Conservation (phyloP, 2,888 invertebrate species). For the Neoitamus cyanurus region DNA sequence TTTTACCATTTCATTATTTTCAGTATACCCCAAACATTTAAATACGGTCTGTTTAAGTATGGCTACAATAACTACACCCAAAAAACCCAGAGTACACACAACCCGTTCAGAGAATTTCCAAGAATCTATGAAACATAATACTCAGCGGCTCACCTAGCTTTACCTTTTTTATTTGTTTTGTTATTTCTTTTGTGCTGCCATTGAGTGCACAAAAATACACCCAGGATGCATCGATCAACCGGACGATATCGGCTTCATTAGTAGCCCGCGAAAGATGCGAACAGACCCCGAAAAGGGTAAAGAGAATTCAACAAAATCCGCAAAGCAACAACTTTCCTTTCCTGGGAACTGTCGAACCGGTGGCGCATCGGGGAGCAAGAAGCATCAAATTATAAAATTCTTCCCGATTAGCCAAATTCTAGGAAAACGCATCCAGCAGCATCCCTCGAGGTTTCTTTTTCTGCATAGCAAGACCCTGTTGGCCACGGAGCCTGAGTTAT, state of each 20-base stretch:
- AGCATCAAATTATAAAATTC: constrained; percentile 52
- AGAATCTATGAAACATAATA: constrained; percentile 47
- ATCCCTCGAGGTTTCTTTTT: constrained; percentile 46
- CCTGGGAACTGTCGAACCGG: constrained; percentile 48
- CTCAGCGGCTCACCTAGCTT: background rate
- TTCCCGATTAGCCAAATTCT: constrained; percentile 63
- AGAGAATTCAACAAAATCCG: background rate
- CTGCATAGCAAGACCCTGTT: constrained; percentile 9
- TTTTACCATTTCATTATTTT: no score
- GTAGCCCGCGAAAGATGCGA: background rate
- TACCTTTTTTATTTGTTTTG: background rate
- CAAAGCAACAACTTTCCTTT: constrained; percentile 46
- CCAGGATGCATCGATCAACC: constrained; percentile 51
- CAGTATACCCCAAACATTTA: background rate
- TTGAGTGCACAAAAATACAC: constrained; percentile 49
- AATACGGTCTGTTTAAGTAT: background rate
- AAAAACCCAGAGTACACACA: background rate
- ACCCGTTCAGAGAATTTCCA: constrained; percentile 4
- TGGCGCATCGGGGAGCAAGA: constrained; percentile 18
- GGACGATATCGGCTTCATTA: constrained; percentile 44
- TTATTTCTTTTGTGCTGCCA: constrained; percentile 16
- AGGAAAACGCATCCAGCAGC: constrained; percentile 61
- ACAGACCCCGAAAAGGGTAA: background rate
- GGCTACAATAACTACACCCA: background rate
- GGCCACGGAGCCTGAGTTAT: background rate